A percentile compares a stretch with the other conserved stretches of the same genome.
Evolutionary conservation across 2,113 vertebrate genomes (phyloP).

Genomic region (Aspidoscelis tigris): DNA sequence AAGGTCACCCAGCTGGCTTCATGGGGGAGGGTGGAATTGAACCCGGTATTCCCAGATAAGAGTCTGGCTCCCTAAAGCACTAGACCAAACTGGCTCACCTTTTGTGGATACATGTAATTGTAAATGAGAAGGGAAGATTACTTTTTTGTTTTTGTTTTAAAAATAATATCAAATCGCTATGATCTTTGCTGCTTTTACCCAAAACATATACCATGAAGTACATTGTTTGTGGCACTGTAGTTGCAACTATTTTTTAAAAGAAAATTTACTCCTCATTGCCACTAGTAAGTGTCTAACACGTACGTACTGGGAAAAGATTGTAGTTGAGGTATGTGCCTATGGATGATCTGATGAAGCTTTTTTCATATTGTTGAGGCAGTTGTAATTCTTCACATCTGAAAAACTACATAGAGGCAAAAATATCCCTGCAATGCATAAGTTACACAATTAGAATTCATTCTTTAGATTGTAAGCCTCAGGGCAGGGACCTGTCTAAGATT

Average conservation of each 20-base stretch:
- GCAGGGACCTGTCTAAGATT: too few relatives aligned
- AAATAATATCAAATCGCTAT: too few relatives aligned
- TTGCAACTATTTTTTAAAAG: background rate
- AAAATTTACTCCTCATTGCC: background rate
- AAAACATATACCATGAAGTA: too few relatives aligned
- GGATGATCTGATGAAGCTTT: background rate
- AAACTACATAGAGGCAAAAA: background rate
- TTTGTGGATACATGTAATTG: background rate
- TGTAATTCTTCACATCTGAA: background rate
- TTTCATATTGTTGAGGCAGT: background rate
- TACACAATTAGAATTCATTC: background rate
- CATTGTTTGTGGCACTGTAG: background rate
- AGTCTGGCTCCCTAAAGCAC: too few relatives aligned
- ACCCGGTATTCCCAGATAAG: too few relatives aligned
- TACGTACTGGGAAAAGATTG: background rate
- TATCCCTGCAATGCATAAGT: background rate
- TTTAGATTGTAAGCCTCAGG: too few relatives aligned
- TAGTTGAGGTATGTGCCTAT: too few relatives aligned
- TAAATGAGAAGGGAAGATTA: background rate
- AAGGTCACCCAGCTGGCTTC: too few relatives aligned
- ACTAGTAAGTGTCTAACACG: too few relatives aligned
- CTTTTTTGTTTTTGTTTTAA: background rate
- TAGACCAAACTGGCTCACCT: too few relatives aligned
- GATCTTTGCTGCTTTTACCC: background rate
- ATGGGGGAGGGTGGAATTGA: too few relatives aligned